Conservation (phyloP, 1,140 invertebrate genomes). For the Hormaphis cornu region DNA sequence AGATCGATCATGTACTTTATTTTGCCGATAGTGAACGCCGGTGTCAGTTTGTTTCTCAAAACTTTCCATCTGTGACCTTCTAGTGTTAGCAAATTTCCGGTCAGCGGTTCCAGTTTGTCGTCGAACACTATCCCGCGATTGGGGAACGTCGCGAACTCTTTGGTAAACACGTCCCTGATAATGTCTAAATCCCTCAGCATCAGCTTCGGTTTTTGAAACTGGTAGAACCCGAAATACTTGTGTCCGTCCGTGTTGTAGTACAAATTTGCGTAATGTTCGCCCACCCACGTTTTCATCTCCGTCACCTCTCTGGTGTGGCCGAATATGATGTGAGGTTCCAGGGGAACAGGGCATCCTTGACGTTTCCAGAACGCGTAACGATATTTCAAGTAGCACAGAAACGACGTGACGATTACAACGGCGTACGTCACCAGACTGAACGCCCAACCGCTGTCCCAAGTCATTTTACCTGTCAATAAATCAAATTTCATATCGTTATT, state of each 20-base stretch:
- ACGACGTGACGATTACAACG: not conserved
- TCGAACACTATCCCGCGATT: conserved; percentile 42
- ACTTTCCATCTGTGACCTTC: conserved; percentile 38
- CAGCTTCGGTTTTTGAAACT: conserved; percentile 39
- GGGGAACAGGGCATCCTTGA: conserved; percentile 1
- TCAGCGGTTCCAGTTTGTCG: conserved; percentile 46
- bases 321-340: not conserved
- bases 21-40: conserved; percentile 46
- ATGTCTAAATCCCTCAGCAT: conserved; percentile 44
- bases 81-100: conserved; percentile 47
- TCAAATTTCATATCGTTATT: not conserved
- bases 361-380: conserved; percentile 21
- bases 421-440: not conserved
- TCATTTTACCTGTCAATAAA: not conserved
- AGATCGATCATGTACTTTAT: conserved; percentile 46
- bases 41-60: conserved; percentile 41
- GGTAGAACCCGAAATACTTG: conserved; percentile 33
- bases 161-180: conserved; percentile 46
- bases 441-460: not conserved
- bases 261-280: conserved; percentile 7
- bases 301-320: conserved; percentile 9
- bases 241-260: conserved; percentile 1
- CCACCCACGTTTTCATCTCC: conserved; percentile 2
- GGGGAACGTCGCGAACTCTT: conserved; percentile 45
- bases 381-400: conserved; percentile 15